Conservation (phyloP, 2,113 vertebrate species). For the Scopus umbretta region DNA sequence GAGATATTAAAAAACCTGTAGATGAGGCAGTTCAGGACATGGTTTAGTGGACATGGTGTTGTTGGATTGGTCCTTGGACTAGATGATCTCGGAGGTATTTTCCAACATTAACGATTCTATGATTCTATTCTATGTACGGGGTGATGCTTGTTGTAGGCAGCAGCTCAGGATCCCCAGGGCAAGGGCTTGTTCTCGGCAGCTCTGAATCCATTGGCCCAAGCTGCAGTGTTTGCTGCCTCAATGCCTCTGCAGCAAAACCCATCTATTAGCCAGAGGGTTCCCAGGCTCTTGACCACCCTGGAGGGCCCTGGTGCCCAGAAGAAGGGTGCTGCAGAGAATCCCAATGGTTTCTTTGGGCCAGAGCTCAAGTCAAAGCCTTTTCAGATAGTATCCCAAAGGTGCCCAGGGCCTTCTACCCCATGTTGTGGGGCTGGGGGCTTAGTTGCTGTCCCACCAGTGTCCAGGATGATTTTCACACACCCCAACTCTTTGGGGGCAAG, state of each 20-base stretch:
- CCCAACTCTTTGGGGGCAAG: neutral
- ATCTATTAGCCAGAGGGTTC: neutral
- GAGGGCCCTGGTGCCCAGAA: neutral
- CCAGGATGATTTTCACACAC: neutral
- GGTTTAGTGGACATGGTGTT: too few relatives aligned
- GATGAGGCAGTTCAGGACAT: too few relatives aligned
- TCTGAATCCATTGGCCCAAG: neutral
- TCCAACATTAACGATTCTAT: too few relatives aligned
- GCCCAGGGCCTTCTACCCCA: neutral
- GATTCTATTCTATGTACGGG: too few relatives aligned
- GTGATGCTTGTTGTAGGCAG: neutral
- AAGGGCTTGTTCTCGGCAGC: neutral
- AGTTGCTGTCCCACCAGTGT: neutral
- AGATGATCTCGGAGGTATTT: too few relatives aligned
- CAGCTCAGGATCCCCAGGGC: neutral
- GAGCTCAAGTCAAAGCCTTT: neutral
- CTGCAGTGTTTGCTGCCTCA: neutral
- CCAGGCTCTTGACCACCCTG: neutral
- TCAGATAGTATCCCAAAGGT: neutral
- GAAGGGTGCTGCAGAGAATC: neutral
- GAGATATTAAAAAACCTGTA: too few relatives aligned
- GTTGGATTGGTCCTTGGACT: too few relatives aligned
- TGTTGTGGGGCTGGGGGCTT: neutral
- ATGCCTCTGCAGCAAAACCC: neutral
- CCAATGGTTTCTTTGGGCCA: neutral